Percentiles rank a stretch among this genome's conserved stretches.
These are phyloP conservation scores for Prunella fulvescens DNA, from an alignment of 2,113 vertebrate species.

Conservation along the genomic window DNA sequence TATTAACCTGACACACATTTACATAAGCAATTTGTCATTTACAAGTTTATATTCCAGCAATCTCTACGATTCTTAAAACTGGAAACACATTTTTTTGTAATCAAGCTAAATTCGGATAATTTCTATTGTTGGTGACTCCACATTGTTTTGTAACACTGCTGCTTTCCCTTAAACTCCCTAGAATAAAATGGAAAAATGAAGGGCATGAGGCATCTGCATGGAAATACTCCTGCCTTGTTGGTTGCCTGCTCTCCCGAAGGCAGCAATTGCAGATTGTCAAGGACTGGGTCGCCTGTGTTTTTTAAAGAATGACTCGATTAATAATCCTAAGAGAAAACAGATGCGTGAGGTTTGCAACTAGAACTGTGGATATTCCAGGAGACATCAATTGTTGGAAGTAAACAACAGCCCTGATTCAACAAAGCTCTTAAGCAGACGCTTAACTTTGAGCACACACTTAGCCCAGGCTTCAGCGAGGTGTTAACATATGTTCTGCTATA, in stretches of 20 bases:
- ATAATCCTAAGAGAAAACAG: constrained; percentile 26
- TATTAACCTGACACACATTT: neutral
- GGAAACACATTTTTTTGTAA: neutral
- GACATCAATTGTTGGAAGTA: constrained; percentile 46
- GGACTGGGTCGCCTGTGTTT: rapidly evolving
- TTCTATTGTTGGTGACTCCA: neutral
- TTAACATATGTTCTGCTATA: constrained; percentile 57
- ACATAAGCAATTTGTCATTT: neutral
- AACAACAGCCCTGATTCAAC: constrained; percentile 49
- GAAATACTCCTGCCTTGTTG: neutral
- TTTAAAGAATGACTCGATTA: neutral
- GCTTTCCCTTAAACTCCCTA: neutral
- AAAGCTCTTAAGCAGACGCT: constrained; percentile 56
- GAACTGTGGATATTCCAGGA: constrained; percentile 6
- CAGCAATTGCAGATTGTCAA: neutral
- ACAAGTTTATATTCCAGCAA: neutral
- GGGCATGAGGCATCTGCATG: neutral
- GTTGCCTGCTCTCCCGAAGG: neutral
- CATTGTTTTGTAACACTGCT: neutral
- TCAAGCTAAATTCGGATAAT: neutral
- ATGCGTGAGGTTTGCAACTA: neutral
- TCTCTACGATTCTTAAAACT: neutral
- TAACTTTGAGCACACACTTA: constrained; percentile 64
- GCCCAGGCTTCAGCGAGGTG: neutral
- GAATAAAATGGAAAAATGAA: neutral